Evolutionary conservation across 1,140 invertebrate genomes (phyloP), one percentile per base, ranked within the genome.

Genomic region (Drosophila rufa): DNA sequence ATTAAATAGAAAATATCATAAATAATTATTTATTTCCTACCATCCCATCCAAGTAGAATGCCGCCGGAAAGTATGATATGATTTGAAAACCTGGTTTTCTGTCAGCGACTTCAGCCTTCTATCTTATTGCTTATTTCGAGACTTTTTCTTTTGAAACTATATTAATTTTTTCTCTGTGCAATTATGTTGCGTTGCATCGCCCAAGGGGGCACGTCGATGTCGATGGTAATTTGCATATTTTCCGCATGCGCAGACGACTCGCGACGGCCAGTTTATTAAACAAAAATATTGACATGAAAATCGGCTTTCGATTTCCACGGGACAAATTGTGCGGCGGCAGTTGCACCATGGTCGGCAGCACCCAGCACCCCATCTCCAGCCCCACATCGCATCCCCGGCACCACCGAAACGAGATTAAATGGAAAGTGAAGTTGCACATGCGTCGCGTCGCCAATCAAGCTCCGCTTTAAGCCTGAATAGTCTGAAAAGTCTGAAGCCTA

Each of bases 231-330:
- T 90, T 90, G 82, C 85, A 90, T 90, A 90, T 90, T 89, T 89
- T 90, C 85, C 86, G 85, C 86, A 86, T 86, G 86, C 70, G 50
- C 79, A 81, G 85, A 79, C 82, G 79, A 66, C 60, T 75, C 38
- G 15, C 40, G 57, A 46, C 57, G 70, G 47, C 62, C 69, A 86
- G 75, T 90, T 84, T 84, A 89, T 89, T 84, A 79, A 82, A 90
- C 85, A 90, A 82, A 73, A 90, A 90, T 90, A 90, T 90, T 90
- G 85, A 90, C 85, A 90, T 85, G 85, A 90, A 90, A 90, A 90
- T 90, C 85, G 85, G 85, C 85, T 90, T 90, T 90, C 85, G 85
- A 90, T 90, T 87, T 86, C 69, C 80, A 84, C 80, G 71, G 85
- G 85, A 90, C 85, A 90, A 90, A 90, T 89, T 89, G 82, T 86